phyloP scores from a whole-genome alignment of 2,113 vertebrate species.

The Sakesphorus luctuosus region DNA sequence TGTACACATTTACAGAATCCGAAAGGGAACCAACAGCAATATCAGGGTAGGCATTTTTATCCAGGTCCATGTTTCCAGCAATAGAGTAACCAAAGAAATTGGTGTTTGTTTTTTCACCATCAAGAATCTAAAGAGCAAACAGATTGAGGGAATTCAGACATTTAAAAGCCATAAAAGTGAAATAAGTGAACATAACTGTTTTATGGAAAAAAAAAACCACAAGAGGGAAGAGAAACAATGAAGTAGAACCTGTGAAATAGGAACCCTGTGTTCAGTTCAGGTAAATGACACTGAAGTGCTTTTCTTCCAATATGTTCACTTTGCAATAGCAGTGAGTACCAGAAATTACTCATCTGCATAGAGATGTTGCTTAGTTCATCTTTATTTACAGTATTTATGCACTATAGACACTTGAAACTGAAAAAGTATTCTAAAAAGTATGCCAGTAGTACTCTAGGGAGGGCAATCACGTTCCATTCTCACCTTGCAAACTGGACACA shows the following conservation, averaged over 20 bases:
- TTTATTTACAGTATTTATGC: neutral
- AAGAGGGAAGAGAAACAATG: neutral
- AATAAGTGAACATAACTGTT: neutral
- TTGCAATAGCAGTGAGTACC: neutral
- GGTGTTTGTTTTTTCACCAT: constrained; percentile 78
- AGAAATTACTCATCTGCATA: neutral
- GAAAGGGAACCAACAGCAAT: constrained; percentile 93
- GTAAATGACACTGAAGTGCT: neutral
- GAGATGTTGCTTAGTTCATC: neutral
- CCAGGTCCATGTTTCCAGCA: constrained; percentile 95
- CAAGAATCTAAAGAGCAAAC: constrained; percentile 82
- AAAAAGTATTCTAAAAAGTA: neutral
- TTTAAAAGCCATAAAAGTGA: neutral
- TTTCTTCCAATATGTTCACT: neutral
- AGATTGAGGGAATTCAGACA: constrained; percentile 2
- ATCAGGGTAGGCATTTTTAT: constrained; percentile 92
- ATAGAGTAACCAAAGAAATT: constrained; percentile 92
- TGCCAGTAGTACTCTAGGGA: neutral
- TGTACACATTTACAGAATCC: constrained; percentile 89
- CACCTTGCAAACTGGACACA: neutral
- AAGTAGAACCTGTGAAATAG: neutral
- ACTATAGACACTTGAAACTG: neutral
- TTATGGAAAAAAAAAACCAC: neutral
- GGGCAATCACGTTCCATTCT: neutral
- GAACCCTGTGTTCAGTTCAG: neutral